Evolutionary conservation across 2,797 vertebrate species (phyloP).

Genomic region (Lerista edwardsae): DNA sequence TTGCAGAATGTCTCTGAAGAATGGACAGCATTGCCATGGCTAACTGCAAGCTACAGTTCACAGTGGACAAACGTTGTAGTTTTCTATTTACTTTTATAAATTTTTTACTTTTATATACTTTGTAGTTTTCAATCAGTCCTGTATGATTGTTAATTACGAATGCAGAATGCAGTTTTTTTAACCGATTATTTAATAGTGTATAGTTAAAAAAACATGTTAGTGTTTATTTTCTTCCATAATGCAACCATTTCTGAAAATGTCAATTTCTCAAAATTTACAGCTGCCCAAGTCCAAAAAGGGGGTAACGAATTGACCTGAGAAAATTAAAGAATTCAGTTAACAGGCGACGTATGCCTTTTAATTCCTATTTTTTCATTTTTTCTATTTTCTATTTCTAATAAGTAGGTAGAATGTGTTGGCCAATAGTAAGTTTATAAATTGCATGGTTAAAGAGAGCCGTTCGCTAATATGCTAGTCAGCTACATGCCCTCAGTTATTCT

Average conservation of each 20-base stretch:
- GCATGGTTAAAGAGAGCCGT: slow-evolving; percentile 75
- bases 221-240: slow-evolving; percentile 75
- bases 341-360: slow-evolving; percentile 77
- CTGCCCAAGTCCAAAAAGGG: slow-evolving; percentile 76
- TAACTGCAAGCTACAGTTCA: slow-evolving; percentile 81
- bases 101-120: slow-evolving; percentile 69
- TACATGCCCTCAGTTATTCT: slow-evolving; percentile 54
- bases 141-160: slow-evolving; percentile 73
- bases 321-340: slow-evolving; percentile 78
- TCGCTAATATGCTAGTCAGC: slow-evolving; percentile 66
- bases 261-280: slow-evolving; percentile 80
- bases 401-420: slow-evolving; percentile 73
- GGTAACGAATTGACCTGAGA: slow-evolving; percentile 74
- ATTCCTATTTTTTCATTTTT: slow-evolving; percentile 77
- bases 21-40: slow-evolving; percentile 81
- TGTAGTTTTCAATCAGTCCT: slow-evolving; percentile 74
- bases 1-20: slow-evolving; percentile 82
- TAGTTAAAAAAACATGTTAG: slow-evolving; percentile 66
- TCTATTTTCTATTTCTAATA: slow-evolving; percentile 69
- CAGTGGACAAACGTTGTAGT: slow-evolving; percentile 81
- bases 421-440: slow-evolving; percentile 63
- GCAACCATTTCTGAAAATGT: slow-evolving; percentile 77
- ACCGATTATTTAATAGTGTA: slow-evolving; percentile 62
- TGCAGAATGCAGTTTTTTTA: slow-evolving; percentile 64
- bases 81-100: slow-evolving; percentile 78